Conservation (phyloP, 2,797 vertebrate genomes). For the Hyperoplus immaculatus region DNA sequence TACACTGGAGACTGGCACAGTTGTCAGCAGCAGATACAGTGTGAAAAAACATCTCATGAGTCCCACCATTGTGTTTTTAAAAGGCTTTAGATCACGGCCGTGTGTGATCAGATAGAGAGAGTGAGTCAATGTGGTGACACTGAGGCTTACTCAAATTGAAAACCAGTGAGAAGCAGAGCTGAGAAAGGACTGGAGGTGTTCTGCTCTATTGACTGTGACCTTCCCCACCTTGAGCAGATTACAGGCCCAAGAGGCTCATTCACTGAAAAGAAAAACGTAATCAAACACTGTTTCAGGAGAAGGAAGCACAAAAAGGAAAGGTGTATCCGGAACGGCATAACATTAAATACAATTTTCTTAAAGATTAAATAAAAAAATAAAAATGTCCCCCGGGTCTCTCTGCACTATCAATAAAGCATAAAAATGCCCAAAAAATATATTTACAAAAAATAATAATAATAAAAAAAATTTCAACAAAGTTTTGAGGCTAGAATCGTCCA, state of each 20-base stretch:
- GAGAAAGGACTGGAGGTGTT: slow-evolving; percentile 38
- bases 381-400: too few relatives aligned
- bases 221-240: slow-evolving; percentile 67
- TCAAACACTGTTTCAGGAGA: slow-evolving; percentile 34
- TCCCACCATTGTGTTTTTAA: slow-evolving; percentile 31
- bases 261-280: slow-evolving; percentile 51
- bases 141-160: slow-evolving; percentile 31
- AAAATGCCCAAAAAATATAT: neutral
- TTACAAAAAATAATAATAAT: neutral
- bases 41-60: slow-evolving; percentile 7
- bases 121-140: neutral
- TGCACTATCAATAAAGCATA: too few relatives aligned
- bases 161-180: slow-evolving; percentile 41
- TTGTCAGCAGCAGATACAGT: slow-evolving; percentile 9
- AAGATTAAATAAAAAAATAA: too few relatives aligned
- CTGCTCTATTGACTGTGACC: slow-evolving; percentile 54
- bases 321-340: slow-evolving; percentile 10
- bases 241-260: slow-evolving; percentile 45
- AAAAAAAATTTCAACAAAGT: neutral
- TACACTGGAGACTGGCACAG: slow-evolving; percentile 5
- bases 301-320: slow-evolving; percentile 32
- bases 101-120: slow-evolving; percentile 33
- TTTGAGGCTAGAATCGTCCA: slow-evolving; percentile 7
- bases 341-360: neutral
- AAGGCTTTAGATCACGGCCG: slow-evolving; percentile 46